phyloP scores from a whole-genome alignment of 2,797 vertebrate genomes.

The Channallabes apus region DNA sequence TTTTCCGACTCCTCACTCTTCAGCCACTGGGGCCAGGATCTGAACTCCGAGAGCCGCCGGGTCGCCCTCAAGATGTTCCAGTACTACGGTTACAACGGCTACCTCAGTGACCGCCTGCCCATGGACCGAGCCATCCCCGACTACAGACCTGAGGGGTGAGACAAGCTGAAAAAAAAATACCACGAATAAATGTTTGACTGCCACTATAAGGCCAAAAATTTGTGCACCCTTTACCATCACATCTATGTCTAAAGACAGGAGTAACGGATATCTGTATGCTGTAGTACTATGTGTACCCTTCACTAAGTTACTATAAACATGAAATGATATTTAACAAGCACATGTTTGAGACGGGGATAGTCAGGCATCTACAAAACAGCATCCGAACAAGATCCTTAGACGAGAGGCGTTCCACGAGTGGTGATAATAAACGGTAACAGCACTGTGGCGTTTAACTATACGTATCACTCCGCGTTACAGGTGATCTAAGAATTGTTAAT shows the following conservation, averaged over 20 bases:
- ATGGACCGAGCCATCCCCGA: constrained; percentile 88
- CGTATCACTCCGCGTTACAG: too few species aligned
- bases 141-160: constrained; percentile 94
- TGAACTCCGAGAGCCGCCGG: constrained; percentile 84
- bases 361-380: neutral
- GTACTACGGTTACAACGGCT: constrained; percentile 97
- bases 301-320: neutral
- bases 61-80: constrained; percentile 94
- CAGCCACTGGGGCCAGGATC: constrained; percentile 93
- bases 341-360: neutral
- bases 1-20: constrained; percentile 95
- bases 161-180: neutral
- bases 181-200: neutral
- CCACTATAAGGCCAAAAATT: neutral
- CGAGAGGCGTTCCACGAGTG: too few species aligned
- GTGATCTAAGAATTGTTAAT: too few species aligned
- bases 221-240: neutral
- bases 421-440: too few species aligned
- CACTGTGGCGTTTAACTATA: too few species aligned
- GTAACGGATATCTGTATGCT: too few species aligned
- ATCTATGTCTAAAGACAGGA: too few species aligned
- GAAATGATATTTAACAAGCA: too few species aligned
- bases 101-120: constrained; percentile 94
- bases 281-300: too few species aligned
- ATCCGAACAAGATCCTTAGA: too few species aligned